Conservation (phyloP, 2,888 invertebrate species). For the Spialia ferax region DNA sequence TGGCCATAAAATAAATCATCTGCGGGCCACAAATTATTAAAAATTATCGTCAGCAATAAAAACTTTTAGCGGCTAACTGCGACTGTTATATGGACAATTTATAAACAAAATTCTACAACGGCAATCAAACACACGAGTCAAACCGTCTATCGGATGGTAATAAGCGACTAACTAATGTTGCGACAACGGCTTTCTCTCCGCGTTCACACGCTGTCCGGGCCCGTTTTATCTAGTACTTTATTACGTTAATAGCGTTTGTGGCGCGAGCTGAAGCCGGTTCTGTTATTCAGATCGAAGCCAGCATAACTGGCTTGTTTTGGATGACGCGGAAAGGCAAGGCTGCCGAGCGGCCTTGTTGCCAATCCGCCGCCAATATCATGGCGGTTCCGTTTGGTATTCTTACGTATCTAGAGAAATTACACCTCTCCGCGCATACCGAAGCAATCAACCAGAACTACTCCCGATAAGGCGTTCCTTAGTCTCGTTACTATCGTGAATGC, state of each 20-base stretch:
- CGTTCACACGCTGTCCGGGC: slow-evolving; percentile 84
- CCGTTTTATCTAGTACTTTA: slow-evolving; percentile 83
- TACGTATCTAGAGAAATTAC: background rate
- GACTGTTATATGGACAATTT: slow-evolving; percentile 39
- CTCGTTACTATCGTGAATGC: slow-evolving; percentile 11
- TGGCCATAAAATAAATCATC: slow-evolving; percentile 9
- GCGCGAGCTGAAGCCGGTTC: slow-evolving; percentile 80
- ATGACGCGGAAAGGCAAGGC: slow-evolving; percentile 83
- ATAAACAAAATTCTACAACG: slow-evolving; percentile 34
- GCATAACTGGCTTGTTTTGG: slow-evolving; percentile 60
- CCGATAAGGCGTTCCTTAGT: background rate
- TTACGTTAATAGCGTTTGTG: slow-evolving; percentile 81
- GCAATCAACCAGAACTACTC: background rate
- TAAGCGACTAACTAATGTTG: slow-evolving; percentile 66
- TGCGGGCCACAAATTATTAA: background rate
- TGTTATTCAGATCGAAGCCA: slow-evolving; percentile 65
- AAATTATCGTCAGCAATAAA: slow-evolving; percentile 32
- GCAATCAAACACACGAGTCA: slow-evolving; percentile 65
- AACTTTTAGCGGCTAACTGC: slow-evolving; percentile 41
- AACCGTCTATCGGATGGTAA: slow-evolving; percentile 63
- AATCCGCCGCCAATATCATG: slow-evolving; percentile 53
- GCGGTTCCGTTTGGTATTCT: background rate
- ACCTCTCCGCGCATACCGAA: background rate
- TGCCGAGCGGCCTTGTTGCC: slow-evolving; percentile 79
- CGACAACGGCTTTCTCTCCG: slow-evolving; percentile 80